Base-by-base conservation (phyloP, 2,888 invertebrate species). In the Strigamia crassipes region DNA sequence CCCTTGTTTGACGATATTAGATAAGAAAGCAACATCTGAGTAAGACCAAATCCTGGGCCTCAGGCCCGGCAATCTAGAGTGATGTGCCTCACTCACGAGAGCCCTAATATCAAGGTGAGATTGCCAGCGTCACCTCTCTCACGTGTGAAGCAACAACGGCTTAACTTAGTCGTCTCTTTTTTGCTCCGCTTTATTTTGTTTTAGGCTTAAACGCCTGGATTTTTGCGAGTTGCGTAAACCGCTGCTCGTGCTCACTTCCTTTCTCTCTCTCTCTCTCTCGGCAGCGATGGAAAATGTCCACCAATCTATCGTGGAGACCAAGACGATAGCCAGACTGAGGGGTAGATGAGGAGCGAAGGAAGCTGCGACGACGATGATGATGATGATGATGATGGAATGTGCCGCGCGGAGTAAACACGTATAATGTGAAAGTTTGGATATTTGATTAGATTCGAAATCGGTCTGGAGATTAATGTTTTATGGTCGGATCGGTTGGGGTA, bases 301-400 rank as follows among this genome's bases (percentile, higher is more conserved):
- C 73, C 73, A 73, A 73, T 73, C 73, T 73, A 73, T 73, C 73
- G 73, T 73, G 31, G 73, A 73, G 73, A 31, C 73, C 73, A 73
- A 73, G 73, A 73, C 73, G 73, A 73, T 73, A 73, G 31, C 73
- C 73, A 73, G 23, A 31, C 31, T 31, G 73, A 73, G 73, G 73
- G 73, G 73, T 73, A 73, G 73, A 31, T 23, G 73, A 23, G 73
- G 23, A 73, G 23, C 31, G 23, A 27, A 66, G 15, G 27, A 21
- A n/a, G 51, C n/a, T n/a, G 42, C 5, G 9, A 9, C 2, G 51
- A 51, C 15, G 18, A 2, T 73, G 73, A 27, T 27, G 61, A 66
- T 23, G 61, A 9, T 61, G 66, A 66, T 27, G 23, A 27, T 66
- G 66, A 31, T 73, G 73, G 27, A 73, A 73, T 73, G 31, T 13